These are phyloP conservation scores for Epizoanthus illoricatus DNA, from an alignment of 92 coral and sea anemone genomes.

Conservation along the genomic window DNA sequence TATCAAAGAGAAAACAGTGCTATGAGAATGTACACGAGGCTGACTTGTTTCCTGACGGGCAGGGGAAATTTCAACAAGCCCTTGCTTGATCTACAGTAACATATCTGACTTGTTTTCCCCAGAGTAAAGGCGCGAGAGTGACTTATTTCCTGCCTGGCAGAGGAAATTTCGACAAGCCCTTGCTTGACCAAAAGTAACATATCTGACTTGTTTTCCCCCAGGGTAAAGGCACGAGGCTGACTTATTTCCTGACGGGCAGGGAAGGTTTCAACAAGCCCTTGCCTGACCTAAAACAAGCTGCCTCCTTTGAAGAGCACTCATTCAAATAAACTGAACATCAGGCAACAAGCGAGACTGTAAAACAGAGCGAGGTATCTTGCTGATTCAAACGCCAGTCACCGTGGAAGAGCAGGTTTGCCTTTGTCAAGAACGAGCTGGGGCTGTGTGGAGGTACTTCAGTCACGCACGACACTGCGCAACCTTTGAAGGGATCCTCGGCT, in stretches of 20 bases:
- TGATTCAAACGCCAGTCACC: not conserved
- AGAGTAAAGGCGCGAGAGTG: constrained; percentile 66
- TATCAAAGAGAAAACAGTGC: no score
- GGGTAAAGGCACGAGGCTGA: constrained; percentile 67
- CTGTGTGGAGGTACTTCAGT: no score
- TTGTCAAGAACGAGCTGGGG: not conserved
- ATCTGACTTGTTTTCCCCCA: constrained; percentile 10
- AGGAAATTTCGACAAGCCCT: constrained; percentile 56
- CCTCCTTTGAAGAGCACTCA: constrained; percentile 53
- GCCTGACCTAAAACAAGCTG: constrained; percentile 64
- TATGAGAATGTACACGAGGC: no score
- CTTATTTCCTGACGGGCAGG: constrained; percentile 65
- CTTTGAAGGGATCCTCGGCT: no score
- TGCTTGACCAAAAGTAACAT: no score
- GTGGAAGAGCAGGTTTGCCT: not conserved
- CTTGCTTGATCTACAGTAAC: no score
- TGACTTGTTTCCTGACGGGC: no score
- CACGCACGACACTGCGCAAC: no score
- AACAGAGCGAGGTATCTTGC: not conserved
- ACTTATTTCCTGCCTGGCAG: constrained; percentile 69
- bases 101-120: not conserved
- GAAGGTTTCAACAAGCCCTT: constrained; percentile 61
- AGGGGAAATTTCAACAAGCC: no score
- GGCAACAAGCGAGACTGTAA: not conserved
- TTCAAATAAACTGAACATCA: constrained; percentile 41